Conservation (phyloP, 2,888 invertebrate species). For the Ophion costatus region DNA sequence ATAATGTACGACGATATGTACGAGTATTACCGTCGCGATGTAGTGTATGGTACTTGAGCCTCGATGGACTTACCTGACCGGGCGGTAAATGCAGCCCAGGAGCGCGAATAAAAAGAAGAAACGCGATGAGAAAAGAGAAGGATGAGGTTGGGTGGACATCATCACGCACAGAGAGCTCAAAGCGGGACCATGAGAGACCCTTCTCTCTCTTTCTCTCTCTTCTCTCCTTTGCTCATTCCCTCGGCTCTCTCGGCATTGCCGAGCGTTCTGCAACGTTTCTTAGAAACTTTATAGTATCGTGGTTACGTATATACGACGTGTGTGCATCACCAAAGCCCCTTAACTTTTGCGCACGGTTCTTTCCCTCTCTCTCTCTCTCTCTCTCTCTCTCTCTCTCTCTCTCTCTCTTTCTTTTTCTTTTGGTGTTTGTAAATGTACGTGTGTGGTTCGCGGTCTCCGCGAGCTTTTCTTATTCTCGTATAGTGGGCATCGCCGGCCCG, state of each 20-base stretch:
- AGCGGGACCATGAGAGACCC: constrained; percentile 32
- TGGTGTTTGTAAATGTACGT: constrained; percentile 21
- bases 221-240: background rate
- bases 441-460: constrained; percentile 43
- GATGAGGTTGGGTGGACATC: constrained; percentile 30
- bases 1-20: constrained; percentile 30
- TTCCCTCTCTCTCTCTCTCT: background rate
- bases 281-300: constrained; percentile 64
- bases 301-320: constrained; percentile 57
- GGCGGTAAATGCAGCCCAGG: constrained; percentile 40
- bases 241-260: constrained; percentile 50
- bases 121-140: constrained; percentile 33
- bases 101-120: constrained; percentile 46
- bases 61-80: constrained; percentile 49
- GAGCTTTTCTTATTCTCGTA: constrained; percentile 43
- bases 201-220: background rate
- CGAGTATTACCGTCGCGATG: constrained; percentile 9
- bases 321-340: constrained; percentile 42
- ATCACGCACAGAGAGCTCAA: constrained; percentile 35
- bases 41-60: constrained; percentile 15
- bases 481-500: constrained; percentile 27
- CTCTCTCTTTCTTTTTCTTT: background rate
- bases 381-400: too few species aligned
- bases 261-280: constrained; percentile 60
- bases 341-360: constrained; percentile 31